A percentile compares a stretch with the other conserved stretches of the same genome.
Evolutionary conservation across 2,888 invertebrate genomes (phyloP).

Genomic region (Choreutis nemorana): DNA sequence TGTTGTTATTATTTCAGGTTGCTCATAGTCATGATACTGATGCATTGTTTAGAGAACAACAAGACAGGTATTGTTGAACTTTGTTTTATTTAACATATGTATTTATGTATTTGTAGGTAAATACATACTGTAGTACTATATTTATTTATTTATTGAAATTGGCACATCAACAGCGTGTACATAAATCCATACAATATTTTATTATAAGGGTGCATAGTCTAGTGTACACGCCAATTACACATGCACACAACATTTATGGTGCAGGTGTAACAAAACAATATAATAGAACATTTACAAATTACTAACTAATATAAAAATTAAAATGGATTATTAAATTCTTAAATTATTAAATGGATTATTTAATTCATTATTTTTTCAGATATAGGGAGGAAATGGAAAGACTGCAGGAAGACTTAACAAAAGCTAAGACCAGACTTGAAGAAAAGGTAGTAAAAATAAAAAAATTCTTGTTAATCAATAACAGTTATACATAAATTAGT

Average conservation of each 20-base stretch:
- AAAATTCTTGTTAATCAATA: slow-evolving; percentile 27
- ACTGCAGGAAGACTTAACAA: slow-evolving; percentile 60
- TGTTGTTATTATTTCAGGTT: no score
- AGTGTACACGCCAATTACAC: no score
- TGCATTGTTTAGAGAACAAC: slow-evolving; percentile 53
- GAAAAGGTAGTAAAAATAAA: slow-evolving; percentile 65
- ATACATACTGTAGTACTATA: no score
- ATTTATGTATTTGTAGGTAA: no score
- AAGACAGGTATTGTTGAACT: slow-evolving; percentile 58
- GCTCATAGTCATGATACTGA: slow-evolving; percentile 55
- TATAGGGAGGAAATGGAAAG: slow-evolving; percentile 60
- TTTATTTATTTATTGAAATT: no score
- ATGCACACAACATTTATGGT: no score
- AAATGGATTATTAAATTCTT: slow-evolving; percentile 1
- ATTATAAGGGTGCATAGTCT: no score
- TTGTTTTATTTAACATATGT: no score
- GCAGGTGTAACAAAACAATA: no score
- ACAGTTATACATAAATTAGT: no score
- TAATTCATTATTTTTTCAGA: slow-evolving; percentile 23
- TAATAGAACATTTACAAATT: slow-evolving; percentile 1
- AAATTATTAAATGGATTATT: slow-evolving; percentile 1
- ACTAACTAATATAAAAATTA: slow-evolving; percentile 1
- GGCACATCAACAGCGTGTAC: no score
- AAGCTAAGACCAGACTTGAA: slow-evolving; percentile 55
- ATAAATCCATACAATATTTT: no score